These are phyloP conservation scores for Apis laboriosa DNA, from an alignment of 1,140 invertebrate genomes.

Conservation along the genomic window DNA sequence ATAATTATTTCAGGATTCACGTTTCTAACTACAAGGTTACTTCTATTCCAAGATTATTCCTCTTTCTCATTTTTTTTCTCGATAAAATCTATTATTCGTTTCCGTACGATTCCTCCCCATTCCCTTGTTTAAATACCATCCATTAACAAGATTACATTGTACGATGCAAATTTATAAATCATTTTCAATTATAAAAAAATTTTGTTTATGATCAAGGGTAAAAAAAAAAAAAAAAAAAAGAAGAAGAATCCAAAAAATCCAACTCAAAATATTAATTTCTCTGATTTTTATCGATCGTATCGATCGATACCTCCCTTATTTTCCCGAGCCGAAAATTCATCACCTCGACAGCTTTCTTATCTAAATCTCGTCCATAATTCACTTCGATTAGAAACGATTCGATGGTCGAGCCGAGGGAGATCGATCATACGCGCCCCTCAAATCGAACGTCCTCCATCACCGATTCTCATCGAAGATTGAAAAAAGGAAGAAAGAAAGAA, in stretches of 20 bases:
- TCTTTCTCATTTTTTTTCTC: too few species aligned
- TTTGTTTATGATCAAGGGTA: too few species aligned
- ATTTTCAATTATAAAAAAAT: too few species aligned
- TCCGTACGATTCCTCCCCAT: too few species aligned
- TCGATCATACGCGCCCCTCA: conserved; percentile 10
- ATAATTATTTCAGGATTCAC: not conserved
- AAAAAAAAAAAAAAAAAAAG: not conserved
- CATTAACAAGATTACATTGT: too few species aligned
- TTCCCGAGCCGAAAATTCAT: conserved; percentile 19
- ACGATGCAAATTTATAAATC: too few species aligned
- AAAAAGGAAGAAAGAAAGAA: not conserved
- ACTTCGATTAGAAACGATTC: not conserved
- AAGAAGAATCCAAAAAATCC: not conserved
- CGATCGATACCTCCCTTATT: not conserved
- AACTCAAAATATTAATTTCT: not conserved
- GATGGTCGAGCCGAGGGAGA: not conserved
- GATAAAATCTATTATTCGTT: too few species aligned
- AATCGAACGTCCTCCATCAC: not conserved
- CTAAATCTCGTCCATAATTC: conserved; percentile 14
- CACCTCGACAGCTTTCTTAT: conserved; percentile 15
- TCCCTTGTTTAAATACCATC: too few species aligned
- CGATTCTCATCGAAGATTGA: not conserved
- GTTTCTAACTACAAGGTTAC: not conserved
- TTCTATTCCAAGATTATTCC: too few species aligned
- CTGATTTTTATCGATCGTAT: not conserved